These are phyloP conservation scores for Cephus runcator DNA, from an alignment of 2,888 invertebrate species.

Conservation along the genomic window DNA sequence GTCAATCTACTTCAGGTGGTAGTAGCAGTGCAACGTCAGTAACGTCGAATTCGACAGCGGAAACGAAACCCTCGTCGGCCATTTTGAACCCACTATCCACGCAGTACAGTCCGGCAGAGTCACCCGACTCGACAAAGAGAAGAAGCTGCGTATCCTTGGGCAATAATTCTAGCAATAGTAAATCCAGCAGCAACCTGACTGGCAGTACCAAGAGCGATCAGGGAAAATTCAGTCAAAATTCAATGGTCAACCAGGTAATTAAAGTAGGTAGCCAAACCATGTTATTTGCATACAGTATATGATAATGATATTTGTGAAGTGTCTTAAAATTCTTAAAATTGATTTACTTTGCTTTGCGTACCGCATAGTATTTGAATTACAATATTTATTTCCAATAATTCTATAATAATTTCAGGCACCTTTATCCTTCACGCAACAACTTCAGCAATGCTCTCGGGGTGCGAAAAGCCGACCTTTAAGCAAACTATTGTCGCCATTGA, in stretches of 20 bases:
- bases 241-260: slow-evolving; percentile 60
- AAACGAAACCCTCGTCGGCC: slow-evolving; percentile 73
- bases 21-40: slow-evolving; percentile 65
- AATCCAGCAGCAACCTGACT: slow-evolving; percentile 82
- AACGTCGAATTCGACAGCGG: slow-evolving; percentile 70
- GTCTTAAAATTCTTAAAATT: background rate
- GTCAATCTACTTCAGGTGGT: slow-evolving; percentile 49
- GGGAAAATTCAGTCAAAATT: slow-evolving; percentile 63
- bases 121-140: slow-evolving; percentile 66
- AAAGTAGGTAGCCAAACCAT: slow-evolving; percentile 38
- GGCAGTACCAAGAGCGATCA: slow-evolving; percentile 73
- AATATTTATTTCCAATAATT: slow-evolving; percentile 24
- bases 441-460: slow-evolving; percentile 84
- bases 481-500: slow-evolving; percentile 71
- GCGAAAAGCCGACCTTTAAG: slow-evolving; percentile 74
- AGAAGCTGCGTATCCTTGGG: slow-evolving; percentile 71
- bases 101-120: slow-evolving; percentile 65
- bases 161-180: slow-evolving; percentile 82
- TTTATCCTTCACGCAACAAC: slow-evolving; percentile 91
- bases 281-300: background rate
- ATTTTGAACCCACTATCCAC: slow-evolving; percentile 68
- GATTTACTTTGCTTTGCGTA: background rate
- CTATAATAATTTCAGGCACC: slow-evolving; percentile 66
- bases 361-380: slow-evolving; percentile 20
- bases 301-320: background rate